These are phyloP conservation scores for Chionis minor DNA, from an alignment of 2,113 vertebrate species.

Conservation along the genomic window DNA sequence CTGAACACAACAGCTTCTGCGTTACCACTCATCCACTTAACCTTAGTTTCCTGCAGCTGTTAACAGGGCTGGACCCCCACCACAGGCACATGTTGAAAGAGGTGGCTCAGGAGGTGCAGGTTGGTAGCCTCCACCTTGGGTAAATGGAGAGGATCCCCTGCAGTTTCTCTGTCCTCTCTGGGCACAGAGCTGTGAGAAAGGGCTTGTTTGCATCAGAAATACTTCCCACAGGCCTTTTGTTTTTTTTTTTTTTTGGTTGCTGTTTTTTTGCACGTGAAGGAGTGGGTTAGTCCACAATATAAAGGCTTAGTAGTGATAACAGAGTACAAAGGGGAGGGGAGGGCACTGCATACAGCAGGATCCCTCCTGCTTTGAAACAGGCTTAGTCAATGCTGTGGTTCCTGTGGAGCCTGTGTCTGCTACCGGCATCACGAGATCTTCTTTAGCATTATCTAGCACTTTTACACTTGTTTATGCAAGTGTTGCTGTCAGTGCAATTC, in stretches of 20 bases:
- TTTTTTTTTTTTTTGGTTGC: not conserved
- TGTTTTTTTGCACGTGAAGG: not conserved
- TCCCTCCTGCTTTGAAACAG: not conserved
- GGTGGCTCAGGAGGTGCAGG: not conserved
- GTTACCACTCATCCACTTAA: rapidly evolving
- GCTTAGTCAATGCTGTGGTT: not conserved
- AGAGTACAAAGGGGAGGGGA: not conserved
- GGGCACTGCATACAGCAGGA: not conserved
- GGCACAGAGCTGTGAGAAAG: not conserved
- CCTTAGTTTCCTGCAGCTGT: not conserved
- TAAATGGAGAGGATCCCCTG: not conserved
- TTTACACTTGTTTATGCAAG: not conserved
- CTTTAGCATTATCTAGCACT: not conserved
- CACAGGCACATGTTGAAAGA: not conserved
- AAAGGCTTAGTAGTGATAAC: not conserved
- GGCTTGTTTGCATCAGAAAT: not conserved
- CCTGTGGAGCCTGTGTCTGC: not conserved
- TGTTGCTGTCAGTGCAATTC: not conserved
- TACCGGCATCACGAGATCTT: not conserved
- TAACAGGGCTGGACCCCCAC: not conserved
- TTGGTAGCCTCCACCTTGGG: not conserved
- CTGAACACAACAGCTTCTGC: not conserved
- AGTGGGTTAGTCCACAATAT: not conserved
- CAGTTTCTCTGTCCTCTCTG: not conserved
- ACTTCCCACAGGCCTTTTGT: not conserved